Conservation (phyloP, 2,888 invertebrate genomes). For the Schrankia costaestrigalis region DNA sequence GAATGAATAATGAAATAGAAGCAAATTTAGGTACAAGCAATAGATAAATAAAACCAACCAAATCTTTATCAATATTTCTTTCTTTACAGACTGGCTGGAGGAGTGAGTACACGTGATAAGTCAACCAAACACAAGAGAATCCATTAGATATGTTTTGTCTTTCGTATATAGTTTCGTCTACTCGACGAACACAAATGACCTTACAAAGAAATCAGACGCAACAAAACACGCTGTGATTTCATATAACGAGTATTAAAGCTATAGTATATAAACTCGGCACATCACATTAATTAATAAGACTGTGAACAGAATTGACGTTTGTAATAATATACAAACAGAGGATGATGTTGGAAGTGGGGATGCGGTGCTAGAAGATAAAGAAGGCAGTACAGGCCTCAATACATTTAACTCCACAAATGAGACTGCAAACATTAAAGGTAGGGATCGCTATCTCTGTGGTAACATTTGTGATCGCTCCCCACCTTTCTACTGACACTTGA, state of each 20-base stretch:
- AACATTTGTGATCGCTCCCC: no score
- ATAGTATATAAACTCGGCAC: constrained; percentile 28
- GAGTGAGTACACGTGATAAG: constrained; percentile 96
- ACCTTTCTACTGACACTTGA: constrained; percentile 8
- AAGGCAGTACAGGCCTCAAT: no score
- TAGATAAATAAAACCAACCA: no score
- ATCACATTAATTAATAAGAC: constrained; percentile 62
- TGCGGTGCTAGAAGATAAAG: no score
- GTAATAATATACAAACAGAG: constrained; percentile 46
- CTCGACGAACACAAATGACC: constrained; percentile 36
- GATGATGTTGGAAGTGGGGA: constrained; percentile 19
- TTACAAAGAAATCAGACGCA: constrained; percentile 42
- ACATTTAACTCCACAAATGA: no score
- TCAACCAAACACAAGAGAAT: constrained; percentile 54
- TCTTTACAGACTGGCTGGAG: constrained; percentile 93
- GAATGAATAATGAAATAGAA: no score
- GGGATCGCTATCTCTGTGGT: no score
- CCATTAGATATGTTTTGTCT: constrained; percentile 42
- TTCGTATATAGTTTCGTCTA: constrained; percentile 36
- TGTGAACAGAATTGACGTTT: constrained; percentile 76
- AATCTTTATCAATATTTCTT: constrained; percentile 32
- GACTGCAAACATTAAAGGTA: no score
- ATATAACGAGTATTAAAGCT: constrained; percentile 33
- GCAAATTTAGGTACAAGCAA: no score
- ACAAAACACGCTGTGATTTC: constrained; percentile 61